Evolutionary conservation across 2,888 invertebrate species (phyloP), one percentile per base, ranked within the genome.

Genomic region (Melanchra persicariae): DNA sequence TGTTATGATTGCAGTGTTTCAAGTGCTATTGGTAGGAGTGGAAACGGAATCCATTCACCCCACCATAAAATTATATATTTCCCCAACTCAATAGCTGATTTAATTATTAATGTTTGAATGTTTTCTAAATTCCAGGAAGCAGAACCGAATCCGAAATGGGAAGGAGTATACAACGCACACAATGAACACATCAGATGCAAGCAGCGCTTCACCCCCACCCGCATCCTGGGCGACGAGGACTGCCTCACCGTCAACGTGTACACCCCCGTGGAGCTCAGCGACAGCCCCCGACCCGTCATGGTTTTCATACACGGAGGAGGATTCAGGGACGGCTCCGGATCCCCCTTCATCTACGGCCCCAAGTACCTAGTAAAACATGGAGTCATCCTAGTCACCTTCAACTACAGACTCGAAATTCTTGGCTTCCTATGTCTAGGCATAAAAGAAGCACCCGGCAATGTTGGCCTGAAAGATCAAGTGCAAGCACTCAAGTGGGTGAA

Each of bases 221-320:
- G 72, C 19, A 84, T 94, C 17, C 77, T 88, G 0, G 95, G 95
- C 2, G 85, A 77, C 47, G 95, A 95, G 72, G 91, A 96, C 81
- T 96, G 95, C 68, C 91, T 95, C 66, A 90, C 89, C 0, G 82
- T 95, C 0, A 96, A 95, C 77, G 85, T 96, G 1, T 95, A 94
- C 83, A 91, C 93, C 0, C 96, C 96, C 0, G 49, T 87, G 5
- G 71, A 83, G 19, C 57, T 69, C 3, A 40, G 72, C 7, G 49
- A 71, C 8, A 51, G 83, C 5, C 85, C 83, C 0, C 87, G 87
- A 1, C 95, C 95, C 5, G 95, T 96, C 45, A 95, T 96, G 94
- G 91, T 95, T 1, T 95, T 93, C 81, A 92, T 96, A 77, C 95
- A 96, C 54, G 95, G 95, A 22, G 95, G 95, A 24, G 95, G 95